Conservation (phyloP, 2,888 invertebrate species). For the Hipparchia semele region DNA sequence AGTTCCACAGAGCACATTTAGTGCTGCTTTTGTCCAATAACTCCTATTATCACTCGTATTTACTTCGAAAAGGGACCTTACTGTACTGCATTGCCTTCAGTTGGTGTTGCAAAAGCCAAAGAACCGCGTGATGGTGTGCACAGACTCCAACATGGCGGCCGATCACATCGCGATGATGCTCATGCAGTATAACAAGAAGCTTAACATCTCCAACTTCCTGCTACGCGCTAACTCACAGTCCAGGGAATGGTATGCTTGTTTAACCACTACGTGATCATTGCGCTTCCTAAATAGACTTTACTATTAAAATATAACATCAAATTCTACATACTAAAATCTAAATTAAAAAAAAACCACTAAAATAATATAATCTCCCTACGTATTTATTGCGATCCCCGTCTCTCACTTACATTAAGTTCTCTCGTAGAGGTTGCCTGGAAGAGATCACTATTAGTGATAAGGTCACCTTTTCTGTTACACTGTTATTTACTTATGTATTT, state of each 20-base stretch:
- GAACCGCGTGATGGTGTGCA: slow-evolving; percentile 66
- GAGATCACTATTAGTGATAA: too few relatives aligned
- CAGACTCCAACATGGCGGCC: slow-evolving; percentile 72
- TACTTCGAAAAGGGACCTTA: background rate
- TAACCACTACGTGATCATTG: background rate
- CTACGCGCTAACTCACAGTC: slow-evolving; percentile 60
- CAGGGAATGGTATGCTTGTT: slow-evolving; percentile 59
- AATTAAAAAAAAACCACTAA: too few relatives aligned
- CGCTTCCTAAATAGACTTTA: background rate
- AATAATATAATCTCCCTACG: too few relatives aligned
- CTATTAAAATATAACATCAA: too few relatives aligned
- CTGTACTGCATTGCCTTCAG: slow-evolving; percentile 44
- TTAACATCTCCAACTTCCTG: slow-evolving; percentile 58
- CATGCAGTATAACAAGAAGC: slow-evolving; percentile 53
- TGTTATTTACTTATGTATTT: too few relatives aligned
- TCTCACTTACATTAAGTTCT: too few relatives aligned
- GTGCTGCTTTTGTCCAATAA: too few relatives aligned
- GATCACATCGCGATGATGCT: slow-evolving; percentile 66
- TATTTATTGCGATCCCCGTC: too few relatives aligned
- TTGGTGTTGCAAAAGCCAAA: slow-evolving; percentile 47
- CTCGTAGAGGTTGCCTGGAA: too few relatives aligned
- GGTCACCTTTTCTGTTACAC: too few relatives aligned
- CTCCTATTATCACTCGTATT: background rate
- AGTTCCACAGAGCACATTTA: too few relatives aligned
- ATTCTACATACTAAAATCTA: too few relatives aligned